phyloP scores from a whole-genome alignment of 1,140 invertebrate genomes.

The Achroia grisella region DNA sequence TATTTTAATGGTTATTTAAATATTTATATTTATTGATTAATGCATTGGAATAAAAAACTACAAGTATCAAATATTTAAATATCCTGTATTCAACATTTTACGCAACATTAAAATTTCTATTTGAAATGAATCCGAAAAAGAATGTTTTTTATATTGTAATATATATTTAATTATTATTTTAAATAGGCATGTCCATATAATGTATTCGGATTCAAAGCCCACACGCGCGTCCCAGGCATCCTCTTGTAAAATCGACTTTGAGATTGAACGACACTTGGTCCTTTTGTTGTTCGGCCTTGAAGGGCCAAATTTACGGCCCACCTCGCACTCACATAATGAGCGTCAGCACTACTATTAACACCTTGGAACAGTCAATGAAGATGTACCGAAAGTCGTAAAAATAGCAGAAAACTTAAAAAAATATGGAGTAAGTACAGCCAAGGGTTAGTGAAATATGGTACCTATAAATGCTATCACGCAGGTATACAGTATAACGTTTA shows the following conservation, averaged over 20 bases:
- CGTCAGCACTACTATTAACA: conserved; percentile 65
- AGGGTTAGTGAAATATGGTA: no score
- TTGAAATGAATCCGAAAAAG: no score
- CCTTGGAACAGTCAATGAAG: conserved; percentile 55
- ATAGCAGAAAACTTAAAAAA: conserved; percentile 1
- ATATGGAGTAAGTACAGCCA: conserved; percentile 2
- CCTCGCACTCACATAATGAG: conserved; percentile 47
- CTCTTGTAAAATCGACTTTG: conserved; percentile 69
- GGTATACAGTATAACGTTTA: no score
- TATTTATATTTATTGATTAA: no score
- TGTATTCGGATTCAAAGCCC: conserved; percentile 32
- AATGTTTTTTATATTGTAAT: no score
- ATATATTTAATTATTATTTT: no score
- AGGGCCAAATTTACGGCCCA: conserved; percentile 59
- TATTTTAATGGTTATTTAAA: no score
- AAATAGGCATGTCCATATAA: conserved; percentile 31
- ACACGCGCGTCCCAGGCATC: conserved; percentile 57
- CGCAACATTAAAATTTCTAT: no score
- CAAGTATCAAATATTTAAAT: no score
- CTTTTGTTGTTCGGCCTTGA: conserved; percentile 64
- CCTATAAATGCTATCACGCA: no score
- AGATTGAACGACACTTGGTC: conserved; percentile 50
- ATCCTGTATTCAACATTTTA: no score
- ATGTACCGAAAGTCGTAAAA: conserved; percentile 14
- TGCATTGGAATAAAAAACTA: no score